Base-by-base conservation (phyloP, 2,113 vertebrate genomes). In the Oreochromis aureus region DNA sequence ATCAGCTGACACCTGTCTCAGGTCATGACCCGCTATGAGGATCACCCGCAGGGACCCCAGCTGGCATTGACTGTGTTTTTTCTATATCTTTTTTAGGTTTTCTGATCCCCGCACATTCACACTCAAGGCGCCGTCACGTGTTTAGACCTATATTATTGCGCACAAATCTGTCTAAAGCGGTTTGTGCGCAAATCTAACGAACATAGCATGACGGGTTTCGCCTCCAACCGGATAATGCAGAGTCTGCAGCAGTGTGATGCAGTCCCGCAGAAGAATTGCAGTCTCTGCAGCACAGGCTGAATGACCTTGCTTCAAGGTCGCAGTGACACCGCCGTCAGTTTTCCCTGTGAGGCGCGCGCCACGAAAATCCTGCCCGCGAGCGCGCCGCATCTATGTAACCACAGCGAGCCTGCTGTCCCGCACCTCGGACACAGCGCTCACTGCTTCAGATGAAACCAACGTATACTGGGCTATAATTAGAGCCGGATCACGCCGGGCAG, bases 291-390 rank as follows among this genome's bases (percentile, higher is more conserved):
- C 93, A 93, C 87, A 93, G 94, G 90, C 94, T 58, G 27, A 19
- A 63, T 93, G 95, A 96, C 96, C 96, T 97, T 97, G 94, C 84
- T 92, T 96, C 96, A 97, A 97, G 96, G 96, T 96, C 96, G 95
- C 93, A 95, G 76, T 96, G 96, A 96, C 95, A 93, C 95, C 84
- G 85, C 92, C 91, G 93, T 94, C 92, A 94, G 92, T 94, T 92
- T 93, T 92, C 92, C 91, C 89, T 92, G 87, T 90, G 78, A 9
- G 46, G 92, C 88, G 87, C 89, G 88, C 93, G 59, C 85, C 85
- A 73, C 88, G 51, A 81, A 86, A 69, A 86, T 56, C 89, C 89
- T 56, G 66, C 85, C 34, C 44, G 39, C 16, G 81, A 82, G 84
- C 87, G 71, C 73, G 27, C 87, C 53, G 30, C 84, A 55, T 15